These are phyloP conservation scores for Bos indicus DNA, from an alignment of 2,113 vertebrate genomes.

Conservation along the genomic window DNA sequence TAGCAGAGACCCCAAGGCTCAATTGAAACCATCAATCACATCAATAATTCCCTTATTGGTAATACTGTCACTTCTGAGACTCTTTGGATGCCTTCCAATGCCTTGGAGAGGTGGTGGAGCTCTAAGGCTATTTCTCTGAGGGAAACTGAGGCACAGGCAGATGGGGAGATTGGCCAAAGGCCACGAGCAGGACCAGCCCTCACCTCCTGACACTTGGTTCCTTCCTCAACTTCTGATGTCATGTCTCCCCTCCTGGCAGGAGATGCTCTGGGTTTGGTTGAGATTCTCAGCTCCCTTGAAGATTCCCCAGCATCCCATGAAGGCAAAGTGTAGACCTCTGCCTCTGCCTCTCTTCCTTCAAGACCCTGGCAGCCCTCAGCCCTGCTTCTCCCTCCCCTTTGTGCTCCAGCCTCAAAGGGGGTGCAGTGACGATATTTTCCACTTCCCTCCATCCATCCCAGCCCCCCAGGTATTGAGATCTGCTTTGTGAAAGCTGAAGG, in stretches of 20 bases:
- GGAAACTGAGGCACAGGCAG: background rate
- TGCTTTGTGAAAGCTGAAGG: background rate
- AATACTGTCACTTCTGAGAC: slow-evolving; percentile 9
- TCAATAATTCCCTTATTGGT: slow-evolving; percentile 43
- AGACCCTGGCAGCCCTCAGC: background rate
- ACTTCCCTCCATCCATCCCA: background rate
- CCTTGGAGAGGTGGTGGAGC: background rate
- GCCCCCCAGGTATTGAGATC: background rate
- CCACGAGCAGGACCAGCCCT: background rate
- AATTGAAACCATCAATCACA: slow-evolving; percentile 51
- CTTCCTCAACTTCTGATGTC: background rate
- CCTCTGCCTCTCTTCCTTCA: background rate
- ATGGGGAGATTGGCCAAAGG: background rate
- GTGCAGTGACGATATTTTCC: background rate
- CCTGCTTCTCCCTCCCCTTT: background rate
- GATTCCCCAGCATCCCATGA: background rate
- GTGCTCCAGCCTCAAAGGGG: background rate
- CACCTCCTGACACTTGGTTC: background rate
- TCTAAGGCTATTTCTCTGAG: background rate
- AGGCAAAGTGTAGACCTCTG: background rate
- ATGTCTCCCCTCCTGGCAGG: accelerated
- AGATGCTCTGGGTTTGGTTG: background rate
- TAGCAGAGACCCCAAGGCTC: slow-evolving; percentile 41
- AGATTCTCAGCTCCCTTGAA: background rate
- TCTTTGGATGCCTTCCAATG: background rate